phyloP scores from a whole-genome alignment of 2,888 invertebrate species.

The Alsophila aescularia region DNA sequence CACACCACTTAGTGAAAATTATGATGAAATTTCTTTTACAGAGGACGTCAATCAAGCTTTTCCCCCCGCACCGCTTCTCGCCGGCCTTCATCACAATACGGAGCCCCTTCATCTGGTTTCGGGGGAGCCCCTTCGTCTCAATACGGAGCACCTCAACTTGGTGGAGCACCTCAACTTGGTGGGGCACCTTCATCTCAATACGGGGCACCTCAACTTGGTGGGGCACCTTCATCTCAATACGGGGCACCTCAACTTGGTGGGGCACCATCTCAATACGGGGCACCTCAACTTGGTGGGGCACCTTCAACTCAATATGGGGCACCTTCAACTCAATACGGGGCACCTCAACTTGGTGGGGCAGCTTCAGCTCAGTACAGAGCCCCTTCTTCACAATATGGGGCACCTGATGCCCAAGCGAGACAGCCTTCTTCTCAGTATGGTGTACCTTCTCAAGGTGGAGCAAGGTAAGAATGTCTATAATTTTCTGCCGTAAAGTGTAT shows the following conservation, averaged over 20 bases:
- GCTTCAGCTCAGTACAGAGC: constrained; percentile 37
- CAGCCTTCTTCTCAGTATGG: constrained; percentile 35
- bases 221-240: too few relatives aligned
- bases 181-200: too few relatives aligned
- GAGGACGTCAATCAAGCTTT: constrained; percentile 58
- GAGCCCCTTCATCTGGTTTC: constrained; percentile 56
- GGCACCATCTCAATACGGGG: constrained; percentile 25
- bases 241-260: constrained; percentile 10
- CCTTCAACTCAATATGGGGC: constrained; percentile 10
- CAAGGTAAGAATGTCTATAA: neutral
- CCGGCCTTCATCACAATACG: constrained; percentile 56
- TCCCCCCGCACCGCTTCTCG: constrained; percentile 26
- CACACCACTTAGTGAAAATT: neutral
- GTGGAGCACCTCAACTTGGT: too few relatives aligned
- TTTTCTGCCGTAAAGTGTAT: neutral
- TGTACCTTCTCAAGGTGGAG: constrained; percentile 11
- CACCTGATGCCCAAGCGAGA: constrained; percentile 22
- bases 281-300: constrained; percentile 29
- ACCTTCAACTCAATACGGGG: constrained; percentile 22
- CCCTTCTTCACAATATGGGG: constrained; percentile 32
- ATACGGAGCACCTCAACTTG: too few relatives aligned
- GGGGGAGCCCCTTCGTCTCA: neutral
- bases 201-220: too few relatives aligned
- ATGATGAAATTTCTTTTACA: constrained; percentile 34
- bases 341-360: too few relatives aligned